These are phyloP conservation scores for Macrochelys suwanniensis DNA, from an alignment of 2,797 vertebrate genomes.

Conservation along the genomic window DNA sequence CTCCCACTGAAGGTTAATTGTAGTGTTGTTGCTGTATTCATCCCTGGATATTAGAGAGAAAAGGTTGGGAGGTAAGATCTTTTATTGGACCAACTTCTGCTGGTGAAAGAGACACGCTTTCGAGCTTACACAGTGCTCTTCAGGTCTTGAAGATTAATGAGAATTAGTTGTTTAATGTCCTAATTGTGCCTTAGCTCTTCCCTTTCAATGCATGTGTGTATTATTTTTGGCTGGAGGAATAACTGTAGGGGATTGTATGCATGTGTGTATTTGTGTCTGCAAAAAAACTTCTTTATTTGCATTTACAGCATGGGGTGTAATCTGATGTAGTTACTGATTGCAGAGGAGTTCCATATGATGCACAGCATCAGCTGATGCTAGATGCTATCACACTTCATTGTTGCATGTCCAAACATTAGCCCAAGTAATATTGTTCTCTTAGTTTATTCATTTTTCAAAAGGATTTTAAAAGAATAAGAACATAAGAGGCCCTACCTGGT, in stretches of 20 bases:
- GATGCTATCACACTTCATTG: slow-evolving; percentile 32
- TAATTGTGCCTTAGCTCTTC: neutral
- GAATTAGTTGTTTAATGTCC: neutral
- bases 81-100: neutral
- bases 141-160: neutral
- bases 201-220: neutral
- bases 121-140: neutral
- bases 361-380: neutral
- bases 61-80: too few relatives aligned
- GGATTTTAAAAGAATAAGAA: slow-evolving; percentile 48
- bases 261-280: neutral
- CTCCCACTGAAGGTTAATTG: neutral
- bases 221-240: neutral
- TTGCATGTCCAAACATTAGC: slow-evolving; percentile 30
- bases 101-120: neutral
- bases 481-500: too few relatives aligned
- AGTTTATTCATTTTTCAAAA: slow-evolving; percentile 36
- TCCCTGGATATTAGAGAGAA: too few relatives aligned
- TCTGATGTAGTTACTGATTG: neutral
- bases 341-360: neutral
- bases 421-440: neutral
- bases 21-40: too few relatives aligned
- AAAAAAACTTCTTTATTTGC: neutral
- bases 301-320: rapidly evolving
- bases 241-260: neutral